Evolutionary conservation across 2,797 vertebrate species (phyloP).

Genomic region (Enteromius afrohamiltoni): DNA sequence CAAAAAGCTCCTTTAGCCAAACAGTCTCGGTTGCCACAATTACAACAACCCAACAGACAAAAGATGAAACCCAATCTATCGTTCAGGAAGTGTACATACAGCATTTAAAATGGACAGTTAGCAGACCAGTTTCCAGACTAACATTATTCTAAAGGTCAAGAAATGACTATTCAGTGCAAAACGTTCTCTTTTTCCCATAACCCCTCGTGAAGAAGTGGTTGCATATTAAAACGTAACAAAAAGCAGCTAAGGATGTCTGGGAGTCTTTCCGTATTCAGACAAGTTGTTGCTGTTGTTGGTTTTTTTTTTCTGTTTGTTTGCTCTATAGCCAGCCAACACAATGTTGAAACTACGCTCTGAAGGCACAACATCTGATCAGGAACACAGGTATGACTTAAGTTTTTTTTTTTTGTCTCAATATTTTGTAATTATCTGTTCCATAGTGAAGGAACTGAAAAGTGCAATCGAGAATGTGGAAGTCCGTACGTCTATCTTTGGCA

Average conservation of each 20-base stretch:
- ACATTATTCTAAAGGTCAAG: slow-evolving; percentile 85
- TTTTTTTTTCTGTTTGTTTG: slow-evolving; percentile 67
- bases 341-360: slow-evolving; percentile 97
- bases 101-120: slow-evolving; percentile 71
- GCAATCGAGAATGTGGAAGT: slow-evolving; percentile 91
- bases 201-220: slow-evolving; percentile 92
- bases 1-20: slow-evolving; percentile 87
- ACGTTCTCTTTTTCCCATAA: slow-evolving; percentile 78
- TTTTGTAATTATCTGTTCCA: slow-evolving; percentile 83
- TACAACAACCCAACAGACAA: slow-evolving; percentile 88
- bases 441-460: slow-evolving; percentile 90
- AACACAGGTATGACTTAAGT: slow-evolving; percentile 82
- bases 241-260: slow-evolving; percentile 94
- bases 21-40: slow-evolving; percentile 91
- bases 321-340: slow-evolving; percentile 92
- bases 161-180: slow-evolving; percentile 98
- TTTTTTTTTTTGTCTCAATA: slow-evolving; percentile 74
- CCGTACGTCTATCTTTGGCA: slow-evolving; percentile 98
- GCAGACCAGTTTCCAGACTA: slow-evolving; percentile 94
- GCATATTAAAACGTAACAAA: slow-evolving; percentile 97
- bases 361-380: slow-evolving; percentile 98
- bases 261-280: slow-evolving; percentile 72
- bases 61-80: slow-evolving; percentile 84
- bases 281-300: slow-evolving; percentile 37
- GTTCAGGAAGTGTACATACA: slow-evolving; percentile 73